Evolutionary conservation across 1,140 invertebrate genomes (phyloP).

Genomic region (Philopotamus ludificatus): DNA sequence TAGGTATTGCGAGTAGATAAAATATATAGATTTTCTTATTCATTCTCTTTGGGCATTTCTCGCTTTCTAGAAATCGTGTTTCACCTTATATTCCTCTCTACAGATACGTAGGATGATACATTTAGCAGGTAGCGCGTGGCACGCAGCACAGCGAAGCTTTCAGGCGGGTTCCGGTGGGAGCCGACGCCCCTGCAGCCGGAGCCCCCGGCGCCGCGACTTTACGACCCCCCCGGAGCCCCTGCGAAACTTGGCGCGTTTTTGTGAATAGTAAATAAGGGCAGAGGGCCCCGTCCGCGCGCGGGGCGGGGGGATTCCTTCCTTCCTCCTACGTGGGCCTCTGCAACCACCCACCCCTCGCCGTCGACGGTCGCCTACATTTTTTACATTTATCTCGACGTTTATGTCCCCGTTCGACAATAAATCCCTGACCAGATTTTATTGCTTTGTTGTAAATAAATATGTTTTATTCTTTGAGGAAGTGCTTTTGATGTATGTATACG

Average conservation of each 20-base stretch:
- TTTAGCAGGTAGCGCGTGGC: constrained; percentile 2
- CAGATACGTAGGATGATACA: background rate
- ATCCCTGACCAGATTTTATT: constrained; percentile 36
- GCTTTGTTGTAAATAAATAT: constrained; percentile 36
- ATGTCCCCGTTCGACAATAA: constrained; percentile 31
- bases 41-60: no score
- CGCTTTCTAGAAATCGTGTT: background rate
- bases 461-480: constrained; percentile 37
- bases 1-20: no score
- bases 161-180: background rate
- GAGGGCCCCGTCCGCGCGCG: background rate
- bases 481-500: constrained; percentile 16
- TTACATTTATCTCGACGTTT: constrained; percentile 38
- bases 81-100: background rate
- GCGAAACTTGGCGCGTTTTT: constrained; percentile 27
- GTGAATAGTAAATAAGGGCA: constrained; percentile 38
- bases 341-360: constrained; percentile 7
- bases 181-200: background rate
- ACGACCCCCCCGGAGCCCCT: constrained; percentile 9
- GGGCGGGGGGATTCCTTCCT: background rate
- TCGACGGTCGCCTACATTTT: constrained; percentile 26
- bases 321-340: background rate
- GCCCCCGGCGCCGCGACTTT: constrained; percentile 18
- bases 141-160: background rate
- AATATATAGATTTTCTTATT: no score